These are phyloP conservation scores for Stramonita haemastoma DNA, from an alignment of 2,888 invertebrate species.

Conservation along the genomic window DNA sequence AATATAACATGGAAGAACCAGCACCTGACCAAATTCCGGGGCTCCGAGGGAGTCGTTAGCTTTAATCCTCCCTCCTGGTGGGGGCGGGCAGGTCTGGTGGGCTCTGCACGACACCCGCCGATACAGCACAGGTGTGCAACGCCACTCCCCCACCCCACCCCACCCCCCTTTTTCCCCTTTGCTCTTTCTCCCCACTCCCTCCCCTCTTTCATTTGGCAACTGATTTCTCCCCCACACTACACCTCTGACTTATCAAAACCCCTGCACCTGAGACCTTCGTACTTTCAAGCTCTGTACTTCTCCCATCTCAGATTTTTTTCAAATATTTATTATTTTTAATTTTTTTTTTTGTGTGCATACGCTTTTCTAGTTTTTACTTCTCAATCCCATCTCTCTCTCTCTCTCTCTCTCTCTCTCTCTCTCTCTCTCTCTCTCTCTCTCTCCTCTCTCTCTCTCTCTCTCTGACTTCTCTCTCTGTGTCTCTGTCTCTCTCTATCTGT, in stretches of 20 bases:
- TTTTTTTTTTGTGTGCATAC: too few species aligned
- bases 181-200: not conserved
- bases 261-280: too few species aligned
- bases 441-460: not conserved
- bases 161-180: not conserved
- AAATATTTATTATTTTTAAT: too few species aligned
- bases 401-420: not conserved
- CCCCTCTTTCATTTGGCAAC: not conserved
- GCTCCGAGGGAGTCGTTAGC: not conserved
- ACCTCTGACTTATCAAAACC: too few species aligned
- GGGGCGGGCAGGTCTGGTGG: not conserved
- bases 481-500: not conserved
- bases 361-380: too few species aligned
- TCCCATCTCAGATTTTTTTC: too few species aligned
- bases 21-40: not conserved
- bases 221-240: too few species aligned
- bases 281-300: too few species aligned
- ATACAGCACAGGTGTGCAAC: conserved; percentile 32
- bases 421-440: not conserved
- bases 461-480: not conserved
- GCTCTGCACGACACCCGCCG: not conserved
- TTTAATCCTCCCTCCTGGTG: conserved; percentile 12
- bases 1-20: too few species aligned
- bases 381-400: not conserved
- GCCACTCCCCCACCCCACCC: not conserved